Evolutionary conservation across 2,888 invertebrate genomes (phyloP), one percentile per base, ranked within the genome.

Genomic region (Andrena chrysosceles): DNA sequence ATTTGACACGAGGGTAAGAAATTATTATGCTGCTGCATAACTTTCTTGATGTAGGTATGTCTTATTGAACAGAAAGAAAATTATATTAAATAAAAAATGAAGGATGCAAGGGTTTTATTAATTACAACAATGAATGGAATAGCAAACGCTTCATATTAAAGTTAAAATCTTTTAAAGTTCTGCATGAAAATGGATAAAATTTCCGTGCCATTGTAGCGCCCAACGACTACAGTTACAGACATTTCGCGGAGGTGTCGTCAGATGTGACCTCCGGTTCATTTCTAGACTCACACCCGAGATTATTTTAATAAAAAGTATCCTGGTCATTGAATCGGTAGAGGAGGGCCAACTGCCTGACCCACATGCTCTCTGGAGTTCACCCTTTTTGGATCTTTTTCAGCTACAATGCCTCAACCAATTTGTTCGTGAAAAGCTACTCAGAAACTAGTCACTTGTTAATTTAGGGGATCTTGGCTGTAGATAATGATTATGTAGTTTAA

Each of bases 341-440:
- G 49, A 31, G 62, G 49, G n/a, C 71, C 71, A 63, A 71, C 49
- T 71, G 71, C 23, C 49, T 52, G 63, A 63, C 63, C 71, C 63
- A 63, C 16, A 49, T 66, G 49, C 49, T 66, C n/a, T 49, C 49
- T 49, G 26, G 10, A 31, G 20, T 33, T 49, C 49, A 49, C 16
- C 49, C 20, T 35, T 16, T 42, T 29, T 20, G 48, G 16, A 23
- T 33, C 8, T 48, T 20, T 31, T 71, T 13, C 60, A 23, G 20
- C 49, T 33, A 6, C n/a, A 33, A n/a, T 33, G 33, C 31, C 29
- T 62, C 60, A 8, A 62, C 29, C 33, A 62, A 62, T 33, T 31
- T 62, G 33, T 62, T 26, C n/a, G 60, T 62, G n/a, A 33, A 33
- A 33, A 62, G 54, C 54, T 54, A 54, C 54, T 54, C 8, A 23